Evolutionary conservation across 1,140 invertebrate species (phyloP), one percentile per base, ranked within the genome.

Genomic region (Ceratitis capitata): DNA sequence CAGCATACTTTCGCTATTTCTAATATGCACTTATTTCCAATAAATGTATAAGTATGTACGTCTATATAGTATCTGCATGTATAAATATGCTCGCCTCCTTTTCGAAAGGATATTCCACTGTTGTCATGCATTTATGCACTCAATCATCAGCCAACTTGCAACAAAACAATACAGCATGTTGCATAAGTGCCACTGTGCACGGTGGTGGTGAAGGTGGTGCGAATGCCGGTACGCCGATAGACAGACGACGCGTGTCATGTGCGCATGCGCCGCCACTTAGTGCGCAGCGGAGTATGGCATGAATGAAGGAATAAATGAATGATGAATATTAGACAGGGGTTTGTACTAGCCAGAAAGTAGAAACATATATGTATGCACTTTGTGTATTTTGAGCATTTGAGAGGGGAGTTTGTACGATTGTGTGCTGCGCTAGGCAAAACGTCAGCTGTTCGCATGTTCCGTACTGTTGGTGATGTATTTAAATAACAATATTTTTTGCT

Each of bases 241-340:
- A 16, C n/a, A n/a, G n/a, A n/a, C n/a, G n/a, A n/a, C 69, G 69
- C 69, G 69, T 78, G 39, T 78, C 69, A 78, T 78, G 69, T 78
- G 69, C 69, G 69, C 69, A 78, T 78, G 69, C 69, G 69, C 39
- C 23, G 39, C 69, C 69, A 78, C 69, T 78, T 78, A 47, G 69
- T 26, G 69, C 39, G 39, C 32, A 32, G 14, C 29, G 2, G 10
- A 35, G 19, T 39, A 78, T 26, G 69, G n/a, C 14, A 78, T n/a
- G n/a, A n/a, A n/a, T n/a, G n/a, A n/a, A n/a, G n/a, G n/a, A n/a
- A n/a, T n/a, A n/a, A n/a, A 42, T 45, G 35, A 1, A 45, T 45
- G 32, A 23, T 78, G 58, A 23, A 32, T 32, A 64, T 78, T 45
- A 10, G 35, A 78, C 39, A 78, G 69, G 35, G 39, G 42, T 78